Conservation (phyloP, 2,888 invertebrate genomes). For the Biston stratarius region DNA sequence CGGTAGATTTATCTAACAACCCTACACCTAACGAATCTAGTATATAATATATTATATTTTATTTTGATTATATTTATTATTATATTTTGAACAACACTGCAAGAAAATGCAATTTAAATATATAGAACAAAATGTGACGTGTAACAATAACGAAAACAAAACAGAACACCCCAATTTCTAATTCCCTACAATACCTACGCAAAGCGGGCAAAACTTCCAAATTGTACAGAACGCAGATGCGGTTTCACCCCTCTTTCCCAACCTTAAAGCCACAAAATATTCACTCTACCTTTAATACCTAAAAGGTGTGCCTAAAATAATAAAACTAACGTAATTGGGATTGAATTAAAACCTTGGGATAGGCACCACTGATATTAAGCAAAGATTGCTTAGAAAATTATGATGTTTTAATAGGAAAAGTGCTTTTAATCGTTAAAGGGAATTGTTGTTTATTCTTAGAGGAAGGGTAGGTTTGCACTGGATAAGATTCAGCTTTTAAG, state of each 20-base stretch:
- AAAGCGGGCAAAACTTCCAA: constrained; percentile 9
- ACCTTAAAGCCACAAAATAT: constrained; percentile 41
- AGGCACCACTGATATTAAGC: constrained; percentile 13
- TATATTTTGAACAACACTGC: not conserved
- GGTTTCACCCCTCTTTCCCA: constrained; percentile 24
- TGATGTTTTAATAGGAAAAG: not conserved
- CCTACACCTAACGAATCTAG: too few species aligned
- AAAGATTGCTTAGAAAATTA: constrained; percentile 22
- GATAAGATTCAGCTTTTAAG: not conserved
- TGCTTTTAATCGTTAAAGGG: constrained; percentile 5
- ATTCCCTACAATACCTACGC: not conserved
- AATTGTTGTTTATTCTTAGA: constrained; percentile 2
- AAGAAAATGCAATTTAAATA: not conserved
- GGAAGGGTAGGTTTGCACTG: not conserved
- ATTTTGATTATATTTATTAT: too few species aligned
- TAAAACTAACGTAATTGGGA: constrained; percentile 39
- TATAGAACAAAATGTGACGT: not conserved
- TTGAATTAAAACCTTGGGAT: constrained; percentile 29
- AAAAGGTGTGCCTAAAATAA: constrained; percentile 44
- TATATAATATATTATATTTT: too few species aligned
- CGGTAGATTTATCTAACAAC: too few species aligned
- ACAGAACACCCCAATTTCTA: constrained; percentile 1
- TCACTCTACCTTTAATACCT: constrained; percentile 38
- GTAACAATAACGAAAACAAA: not conserved
- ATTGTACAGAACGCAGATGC: constrained; percentile 12